phyloP scores from a whole-genome alignment of 64 coral and sea anemone genomes.

The Exaiptasia diaphana region DNA sequence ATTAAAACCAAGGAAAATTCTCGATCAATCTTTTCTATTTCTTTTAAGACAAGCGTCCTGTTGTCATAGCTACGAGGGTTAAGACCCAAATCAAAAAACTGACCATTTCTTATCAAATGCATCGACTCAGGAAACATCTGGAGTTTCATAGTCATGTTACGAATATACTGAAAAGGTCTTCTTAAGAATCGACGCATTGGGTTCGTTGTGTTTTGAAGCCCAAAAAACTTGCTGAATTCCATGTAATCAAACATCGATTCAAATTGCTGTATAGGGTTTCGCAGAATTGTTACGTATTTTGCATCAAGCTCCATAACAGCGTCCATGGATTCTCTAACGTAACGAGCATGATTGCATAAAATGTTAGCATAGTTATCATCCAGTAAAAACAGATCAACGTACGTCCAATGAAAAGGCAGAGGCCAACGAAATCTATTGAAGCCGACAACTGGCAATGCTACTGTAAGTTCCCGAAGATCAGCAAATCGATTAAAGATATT shows the following conservation, averaged over 20 bases:
- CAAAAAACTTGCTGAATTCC: constrained; percentile 54
- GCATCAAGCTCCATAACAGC: constrained; percentile 72
- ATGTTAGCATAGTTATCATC: constrained; percentile 75
- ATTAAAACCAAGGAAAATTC: constrained; percentile 84
- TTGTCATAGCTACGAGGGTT: constrained; percentile 44
- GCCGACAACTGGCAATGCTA: constrained; percentile 49
- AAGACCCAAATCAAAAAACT: constrained; percentile 94
- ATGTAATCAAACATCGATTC: constrained; percentile 97
- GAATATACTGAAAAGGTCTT: constrained; percentile 58
- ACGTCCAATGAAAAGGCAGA: constrained; percentile 67
- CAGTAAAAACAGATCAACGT: constrained; percentile 74
- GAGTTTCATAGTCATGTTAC: constrained; percentile 17
- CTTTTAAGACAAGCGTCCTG: constrained; percentile 14
- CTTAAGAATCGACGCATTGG: constrained; percentile 67
- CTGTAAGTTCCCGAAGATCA: constrained; percentile 75
- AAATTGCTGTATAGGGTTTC: constrained; percentile 84
- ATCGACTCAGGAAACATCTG: constrained; percentile 68
- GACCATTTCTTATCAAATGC: constrained; percentile 80
- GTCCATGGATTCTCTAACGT: constrained; percentile 63
- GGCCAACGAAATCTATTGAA: constrained; percentile 89
- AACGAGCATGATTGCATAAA: constrained; percentile 93
- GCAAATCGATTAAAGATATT: constrained; percentile 95
- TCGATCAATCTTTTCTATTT: constrained; percentile 44
- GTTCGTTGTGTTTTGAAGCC: constrained; percentile 30
- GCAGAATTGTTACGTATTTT: constrained; percentile 84